Evolutionary conservation across 2,888 invertebrate genomes (phyloP).

Genomic region (Auanema freiburgensis): DNA sequence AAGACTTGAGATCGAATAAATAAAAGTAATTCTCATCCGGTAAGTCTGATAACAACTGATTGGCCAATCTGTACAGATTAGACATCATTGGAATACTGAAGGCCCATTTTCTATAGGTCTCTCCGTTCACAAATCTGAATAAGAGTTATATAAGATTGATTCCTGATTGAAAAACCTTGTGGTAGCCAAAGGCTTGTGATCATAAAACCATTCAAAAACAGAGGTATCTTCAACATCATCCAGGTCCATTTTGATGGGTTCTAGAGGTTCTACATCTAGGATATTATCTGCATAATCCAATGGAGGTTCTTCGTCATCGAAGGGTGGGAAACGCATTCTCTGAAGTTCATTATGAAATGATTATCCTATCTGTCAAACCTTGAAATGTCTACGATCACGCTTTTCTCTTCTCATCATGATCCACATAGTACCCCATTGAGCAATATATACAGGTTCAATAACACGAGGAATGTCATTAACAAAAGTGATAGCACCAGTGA

Average conservation of each 20-base stretch:
- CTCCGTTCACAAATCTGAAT: slow-evolving; percentile 83
- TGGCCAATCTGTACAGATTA: slow-evolving; percentile 92
- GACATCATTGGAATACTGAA: slow-evolving; percentile 94
- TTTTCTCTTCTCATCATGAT: slow-evolving; percentile 99
- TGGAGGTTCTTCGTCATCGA: slow-evolving; percentile 99
- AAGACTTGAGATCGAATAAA: slow-evolving; percentile 96
- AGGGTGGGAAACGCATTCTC: slow-evolving; percentile 98
- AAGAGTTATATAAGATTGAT: slow-evolving; percentile 10
- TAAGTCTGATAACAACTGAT: slow-evolving; percentile 93
- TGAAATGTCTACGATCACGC: slow-evolving; percentile 95
- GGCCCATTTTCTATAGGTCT: slow-evolving; percentile 95
- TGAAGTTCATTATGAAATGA: slow-evolving; percentile 23
- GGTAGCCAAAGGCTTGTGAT: slow-evolving; percentile 91
- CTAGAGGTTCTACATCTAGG: slow-evolving; percentile 94
- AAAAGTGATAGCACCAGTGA: slow-evolving; percentile 98
- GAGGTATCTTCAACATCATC: slow-evolving; percentile 81
- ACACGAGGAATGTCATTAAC: slow-evolving; percentile 99
- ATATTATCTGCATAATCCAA: slow-evolving; percentile 99
- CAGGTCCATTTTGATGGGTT: slow-evolving; percentile 91
- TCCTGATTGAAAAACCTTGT: slow-evolving; percentile 73
- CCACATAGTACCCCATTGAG: slow-evolving; percentile 99
- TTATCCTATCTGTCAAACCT: slow-evolving; percentile 65
- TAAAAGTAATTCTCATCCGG: slow-evolving; percentile 95
- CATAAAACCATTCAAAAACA: slow-evolving; percentile 95
- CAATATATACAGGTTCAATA: slow-evolving; percentile 96